Evolutionary conservation across 2,888 invertebrate genomes (phyloP), one percentile per base, ranked within the genome.

Genomic region (Athrips mouffetella): DNA sequence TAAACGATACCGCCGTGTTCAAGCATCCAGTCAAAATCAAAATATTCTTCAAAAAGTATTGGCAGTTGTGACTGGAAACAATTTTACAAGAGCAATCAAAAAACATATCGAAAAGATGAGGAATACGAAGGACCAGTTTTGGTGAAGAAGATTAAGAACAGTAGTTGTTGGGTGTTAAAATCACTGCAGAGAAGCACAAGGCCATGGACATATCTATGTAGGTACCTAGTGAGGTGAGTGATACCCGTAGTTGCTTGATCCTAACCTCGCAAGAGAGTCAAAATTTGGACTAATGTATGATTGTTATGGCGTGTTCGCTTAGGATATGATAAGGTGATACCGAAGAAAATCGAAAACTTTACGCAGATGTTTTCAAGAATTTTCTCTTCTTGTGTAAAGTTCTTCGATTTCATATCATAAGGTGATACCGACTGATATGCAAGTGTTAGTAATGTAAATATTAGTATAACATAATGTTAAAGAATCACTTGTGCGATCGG

Each of bases 401-500:
- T n/a, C 10, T 16, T n/a, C 37, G 3, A 37, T 37, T 37, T 20
- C 10, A n/a, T 37, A 20, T 37, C 37, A 62, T 68, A 66, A 68
- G 62, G 58, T 54, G 60, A 63, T 69, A 77, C 67, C 75, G 87
- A 87, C 87, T 85, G 87, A 86, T 75, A 73, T 77, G 73, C 80
- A 79, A 82, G 80, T 84, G 84, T 84, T 81, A 81, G 76, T 73
- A 69, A 66, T 86, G 87, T 88, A 88, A 78, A 88, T 87, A 87
- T 78, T 77, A 80, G 76, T 71, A 59, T 62, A 74, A 57, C 63
- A 70, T 74, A 70, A 78, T 67, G 70, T 70, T 76, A 66, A 70
- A 63, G 60, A 54, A 61, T 70, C 79, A 79, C 78, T 76, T 79
- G 79, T 78, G 77, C 66, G 73, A 73, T 73, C 69, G 62, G 68